phyloP scores from a whole-genome alignment of 2,888 invertebrate genomes.

The Callyntrura guangdongensis region DNA sequence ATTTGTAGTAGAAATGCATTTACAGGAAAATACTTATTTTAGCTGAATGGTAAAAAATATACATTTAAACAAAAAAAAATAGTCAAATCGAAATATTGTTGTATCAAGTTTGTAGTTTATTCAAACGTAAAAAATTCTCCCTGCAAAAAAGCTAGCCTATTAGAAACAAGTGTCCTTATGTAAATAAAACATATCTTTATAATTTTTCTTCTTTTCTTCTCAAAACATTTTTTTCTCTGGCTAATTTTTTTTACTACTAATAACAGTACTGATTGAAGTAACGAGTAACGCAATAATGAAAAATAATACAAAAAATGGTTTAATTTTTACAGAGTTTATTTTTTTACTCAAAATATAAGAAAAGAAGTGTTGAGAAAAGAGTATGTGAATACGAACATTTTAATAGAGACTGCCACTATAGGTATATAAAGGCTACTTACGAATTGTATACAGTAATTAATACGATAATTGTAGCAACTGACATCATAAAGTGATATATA shows the following conservation, averaged over 20 bases:
- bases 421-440: not conserved
- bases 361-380: conserved; percentile 24
- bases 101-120: conserved; percentile 3
- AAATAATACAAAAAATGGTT: not conserved
- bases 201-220: conserved; percentile 29
- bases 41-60: conserved; percentile 20
- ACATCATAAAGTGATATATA: conserved; percentile 38
- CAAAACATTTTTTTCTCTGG: conserved; percentile 45
- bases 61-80: not conserved
- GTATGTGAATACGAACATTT: not conserved
- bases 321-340: conserved; percentile 29
- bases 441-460: conserved; percentile 13
- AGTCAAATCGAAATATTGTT: too few relatives aligned
- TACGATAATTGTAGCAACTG: conserved; percentile 44
- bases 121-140: conserved; percentile 74
- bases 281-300: conserved; percentile 41
- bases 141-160: conserved; percentile 84
- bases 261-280: conserved; percentile 13
- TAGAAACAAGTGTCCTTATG: conserved; percentile 83
- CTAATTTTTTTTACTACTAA: conserved; percentile 56
- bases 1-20: conserved; percentile 38
- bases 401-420: not conserved
- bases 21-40: not conserved
- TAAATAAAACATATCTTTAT: conserved; percentile 36
- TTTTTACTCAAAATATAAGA: not conserved